Percentiles rank a stretch among this genome's conserved stretches.
Evolutionary conservation across 2,797 vertebrate genomes (phyloP).

Genomic region (Ciconia nigra): DNA sequence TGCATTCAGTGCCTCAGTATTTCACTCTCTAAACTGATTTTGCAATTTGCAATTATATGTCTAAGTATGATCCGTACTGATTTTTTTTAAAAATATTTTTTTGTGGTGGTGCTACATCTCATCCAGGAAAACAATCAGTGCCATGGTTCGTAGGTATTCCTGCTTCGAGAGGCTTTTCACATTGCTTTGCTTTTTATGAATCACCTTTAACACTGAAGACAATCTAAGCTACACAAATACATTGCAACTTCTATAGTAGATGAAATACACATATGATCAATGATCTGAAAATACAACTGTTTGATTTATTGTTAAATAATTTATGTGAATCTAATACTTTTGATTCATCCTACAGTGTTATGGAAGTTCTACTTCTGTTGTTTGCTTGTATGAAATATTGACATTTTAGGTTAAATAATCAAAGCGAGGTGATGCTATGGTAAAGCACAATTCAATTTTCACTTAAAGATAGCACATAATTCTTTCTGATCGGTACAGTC

Average conservation of each 20-base stretch:
- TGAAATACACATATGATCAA: conserved; percentile 54
- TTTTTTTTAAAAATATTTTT: neutral
- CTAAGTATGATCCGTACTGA: neutral
- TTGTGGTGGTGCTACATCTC: neutral
- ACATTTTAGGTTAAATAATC: conserved; percentile 77
- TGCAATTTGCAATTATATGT: neutral
- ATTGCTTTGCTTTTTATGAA: conserved; percentile 27
- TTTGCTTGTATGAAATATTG: conserved; percentile 68
- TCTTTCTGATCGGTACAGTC: conserved; percentile 67
- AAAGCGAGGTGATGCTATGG: conserved; percentile 69
- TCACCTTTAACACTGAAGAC: conserved; percentile 22
- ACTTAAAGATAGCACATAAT: conserved; percentile 76
- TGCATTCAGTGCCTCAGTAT: neutral
- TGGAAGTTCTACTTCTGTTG: conserved; percentile 44
- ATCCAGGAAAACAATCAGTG: neutral
- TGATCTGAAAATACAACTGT: conserved; percentile 31
- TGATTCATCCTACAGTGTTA: conserved; percentile 17
- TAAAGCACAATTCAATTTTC: conserved; percentile 79
- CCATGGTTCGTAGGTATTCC: neutral
- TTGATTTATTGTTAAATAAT: conserved; percentile 57
- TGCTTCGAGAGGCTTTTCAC: neutral
- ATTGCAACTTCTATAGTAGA: neutral
- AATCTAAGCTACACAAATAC: neutral
- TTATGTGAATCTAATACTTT: conserved; percentile 23
- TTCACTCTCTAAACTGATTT: neutral